phyloP scores from a whole-genome alignment of 2,797 vertebrate genomes.

The Karalla daura region DNA sequence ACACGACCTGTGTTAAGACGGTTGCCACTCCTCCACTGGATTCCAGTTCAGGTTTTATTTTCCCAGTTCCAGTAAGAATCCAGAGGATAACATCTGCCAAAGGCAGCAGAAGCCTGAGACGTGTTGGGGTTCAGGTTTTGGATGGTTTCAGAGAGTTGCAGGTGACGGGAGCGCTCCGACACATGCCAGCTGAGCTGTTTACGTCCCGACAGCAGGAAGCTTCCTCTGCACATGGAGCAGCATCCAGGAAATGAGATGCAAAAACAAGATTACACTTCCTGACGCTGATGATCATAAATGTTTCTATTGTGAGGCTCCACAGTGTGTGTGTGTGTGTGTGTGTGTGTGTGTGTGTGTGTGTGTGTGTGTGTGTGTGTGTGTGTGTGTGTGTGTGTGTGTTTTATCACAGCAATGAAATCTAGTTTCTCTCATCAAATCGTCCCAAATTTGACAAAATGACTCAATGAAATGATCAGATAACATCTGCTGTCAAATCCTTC shows the following conservation, averaged over 20 bases:
- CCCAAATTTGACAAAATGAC: too few relatives aligned
- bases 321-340: background rate
- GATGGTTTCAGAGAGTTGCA: background rate
- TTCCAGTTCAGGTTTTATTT: too few relatives aligned
- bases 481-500: too few relatives aligned
- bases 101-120: too few relatives aligned
- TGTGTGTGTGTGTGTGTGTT: background rate
- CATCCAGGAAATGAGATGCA: conserved; percentile 18
- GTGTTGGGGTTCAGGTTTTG: background rate
- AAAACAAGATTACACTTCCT: conserved; percentile 32
- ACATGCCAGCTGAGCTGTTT: background rate
- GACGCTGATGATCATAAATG: background rate
- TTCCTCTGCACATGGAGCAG: conserved; percentile 22
- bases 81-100: too few relatives aligned
- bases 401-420: too few relatives aligned
- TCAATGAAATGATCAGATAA: too few relatives aligned
- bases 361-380: background rate
- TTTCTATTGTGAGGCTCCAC: background rate
- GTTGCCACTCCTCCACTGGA: background rate
- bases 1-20: too few relatives aligned
- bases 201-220: conserved; percentile 1
- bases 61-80: too few relatives aligned
- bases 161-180: background rate
- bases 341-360: background rate
- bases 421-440: too few relatives aligned